A percentile compares a stretch with the other conserved stretches of the same genome.
phyloP scores from a whole-genome alignment of 2,113 vertebrate species.

The Ceyx melanurus region DNA sequence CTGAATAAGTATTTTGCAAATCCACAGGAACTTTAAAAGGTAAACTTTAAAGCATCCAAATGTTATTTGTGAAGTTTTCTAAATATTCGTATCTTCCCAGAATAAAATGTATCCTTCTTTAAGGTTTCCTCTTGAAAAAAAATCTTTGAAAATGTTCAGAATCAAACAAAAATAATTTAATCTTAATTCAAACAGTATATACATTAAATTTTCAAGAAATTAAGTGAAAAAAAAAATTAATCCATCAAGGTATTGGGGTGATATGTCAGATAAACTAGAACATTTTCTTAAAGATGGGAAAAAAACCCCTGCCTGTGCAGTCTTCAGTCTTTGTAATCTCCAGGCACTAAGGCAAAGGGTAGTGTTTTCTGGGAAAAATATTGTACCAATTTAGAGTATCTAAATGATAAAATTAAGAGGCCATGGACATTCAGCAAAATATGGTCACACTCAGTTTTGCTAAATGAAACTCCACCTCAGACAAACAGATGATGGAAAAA shows the following conservation, averaged over 20 bases:
- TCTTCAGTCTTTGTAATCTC: neutral
- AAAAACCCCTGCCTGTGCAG: neutral
- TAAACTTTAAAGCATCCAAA: neutral
- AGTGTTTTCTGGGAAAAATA: neutral
- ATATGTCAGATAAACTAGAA: neutral
- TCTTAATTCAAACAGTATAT: neutral
- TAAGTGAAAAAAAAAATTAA: neutral
- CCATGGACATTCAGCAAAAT: neutral
- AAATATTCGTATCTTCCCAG: neutral
- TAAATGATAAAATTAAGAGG: neutral
- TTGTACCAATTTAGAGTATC: neutral
- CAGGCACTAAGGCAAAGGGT: neutral
- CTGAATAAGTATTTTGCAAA: neutral
- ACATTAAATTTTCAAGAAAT: neutral
- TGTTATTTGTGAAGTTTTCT: neutral
- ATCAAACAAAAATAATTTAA: neutral
- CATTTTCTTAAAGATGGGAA: neutral
- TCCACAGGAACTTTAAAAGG: neutral
- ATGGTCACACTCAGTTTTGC: neutral
- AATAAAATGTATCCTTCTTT: neutral
- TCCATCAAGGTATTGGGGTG: neutral
- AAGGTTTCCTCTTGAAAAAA: neutral
- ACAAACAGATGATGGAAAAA: neutral
- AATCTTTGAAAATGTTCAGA: neutral
- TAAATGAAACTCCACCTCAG: neutral